Conservation (phyloP, 2,113 vertebrate genomes). For the Tringa solitaria region DNA sequence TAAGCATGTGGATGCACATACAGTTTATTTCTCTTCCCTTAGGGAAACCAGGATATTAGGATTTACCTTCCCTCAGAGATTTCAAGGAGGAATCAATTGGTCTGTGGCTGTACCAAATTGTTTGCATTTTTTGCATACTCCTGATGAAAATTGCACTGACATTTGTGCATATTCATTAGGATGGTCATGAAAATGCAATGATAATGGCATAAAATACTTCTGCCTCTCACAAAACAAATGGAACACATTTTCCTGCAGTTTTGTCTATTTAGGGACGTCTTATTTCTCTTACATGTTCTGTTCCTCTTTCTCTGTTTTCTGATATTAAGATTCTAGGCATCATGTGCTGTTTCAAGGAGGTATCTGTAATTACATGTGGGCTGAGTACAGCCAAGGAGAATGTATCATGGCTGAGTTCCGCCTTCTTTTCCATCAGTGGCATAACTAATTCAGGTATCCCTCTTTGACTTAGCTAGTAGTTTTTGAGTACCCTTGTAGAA, state of each 20-base stretch:
- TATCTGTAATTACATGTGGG: not conserved
- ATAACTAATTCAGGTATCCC: not conserved
- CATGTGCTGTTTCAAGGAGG: not conserved
- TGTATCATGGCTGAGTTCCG: not conserved
- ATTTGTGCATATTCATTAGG: conserved; percentile 10
- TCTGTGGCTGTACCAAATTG: not conserved
- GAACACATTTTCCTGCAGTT: not conserved
- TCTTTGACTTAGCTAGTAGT: not conserved
- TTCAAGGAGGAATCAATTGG: not conserved
- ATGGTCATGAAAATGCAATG: not conserved
- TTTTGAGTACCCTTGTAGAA: not conserved
- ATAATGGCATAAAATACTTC: not conserved
- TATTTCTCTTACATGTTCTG: not conserved
- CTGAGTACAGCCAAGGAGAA: not conserved
- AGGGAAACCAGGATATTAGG: not conserved
- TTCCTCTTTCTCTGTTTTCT: not conserved
- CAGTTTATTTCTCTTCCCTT: not conserved
- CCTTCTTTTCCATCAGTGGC: not conserved
- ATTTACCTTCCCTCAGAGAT: not conserved
- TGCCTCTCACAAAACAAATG: not conserved
- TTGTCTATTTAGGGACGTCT: not conserved
- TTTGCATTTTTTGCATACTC: not conserved
- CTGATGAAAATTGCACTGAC: conserved; percentile 20
- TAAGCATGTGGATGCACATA: not conserved
- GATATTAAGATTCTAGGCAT: not conserved